phyloP scores from a whole-genome alignment of 2,888 invertebrate species.

The Danaus chrysippus region DNA sequence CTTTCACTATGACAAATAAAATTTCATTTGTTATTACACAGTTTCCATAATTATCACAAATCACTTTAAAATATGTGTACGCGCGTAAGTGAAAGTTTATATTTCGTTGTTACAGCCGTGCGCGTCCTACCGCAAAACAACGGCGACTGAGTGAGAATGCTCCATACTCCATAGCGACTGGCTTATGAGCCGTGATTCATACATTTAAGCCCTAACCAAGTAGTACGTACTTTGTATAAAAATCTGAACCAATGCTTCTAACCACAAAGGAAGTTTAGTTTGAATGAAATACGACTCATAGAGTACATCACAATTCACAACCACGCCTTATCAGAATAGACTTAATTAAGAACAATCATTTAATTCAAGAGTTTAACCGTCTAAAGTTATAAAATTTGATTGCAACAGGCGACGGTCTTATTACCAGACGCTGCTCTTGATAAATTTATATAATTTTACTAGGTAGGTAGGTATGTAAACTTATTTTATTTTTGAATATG shows the following conservation, averaged over 20 bases:
- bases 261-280: constrained; percentile 22
- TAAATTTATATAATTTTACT: no score
- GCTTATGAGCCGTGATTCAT: no score
- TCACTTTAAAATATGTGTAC: constrained; percentile 35
- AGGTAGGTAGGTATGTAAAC: no score
- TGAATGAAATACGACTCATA: constrained; percentile 10
- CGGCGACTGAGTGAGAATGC: constrained; percentile 27
- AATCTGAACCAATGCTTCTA: constrained; percentile 9
- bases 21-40: background rate
- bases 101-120: constrained; percentile 15
- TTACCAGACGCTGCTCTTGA: background rate
- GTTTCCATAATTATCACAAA: constrained; percentile 12
- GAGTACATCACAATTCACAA: constrained; percentile 22
- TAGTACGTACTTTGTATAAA: no score
- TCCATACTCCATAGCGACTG: background rate
- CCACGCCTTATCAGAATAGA: constrained; percentile 37
- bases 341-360: constrained; percentile 31
- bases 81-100: constrained; percentile 42
- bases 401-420: constrained; percentile 3
- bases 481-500: no score
- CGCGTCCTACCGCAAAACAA: constrained; percentile 25
- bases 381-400: constrained; percentile 1
- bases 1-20: no score
- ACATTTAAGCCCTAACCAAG: no score
- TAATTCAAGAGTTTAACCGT: constrained; percentile 1